These are phyloP conservation scores for Chaitophorus viminalis DNA, from an alignment of 2,888 invertebrate species.

Conservation along the genomic window DNA sequence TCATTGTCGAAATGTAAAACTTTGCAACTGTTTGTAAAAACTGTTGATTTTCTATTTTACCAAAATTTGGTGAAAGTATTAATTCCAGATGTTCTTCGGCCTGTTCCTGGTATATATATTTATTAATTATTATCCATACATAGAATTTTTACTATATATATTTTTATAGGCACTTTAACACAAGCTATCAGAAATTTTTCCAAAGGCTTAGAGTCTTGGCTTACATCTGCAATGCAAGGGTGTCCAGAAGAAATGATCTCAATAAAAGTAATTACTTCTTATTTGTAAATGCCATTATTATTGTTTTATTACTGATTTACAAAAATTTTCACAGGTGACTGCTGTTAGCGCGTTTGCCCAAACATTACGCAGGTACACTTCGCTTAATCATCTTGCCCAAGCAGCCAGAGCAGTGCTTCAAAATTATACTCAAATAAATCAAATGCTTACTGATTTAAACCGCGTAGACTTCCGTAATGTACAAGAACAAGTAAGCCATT, in stretches of 20 bases:
- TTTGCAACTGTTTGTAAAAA: conserved; percentile 81
- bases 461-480: conserved; percentile 98
- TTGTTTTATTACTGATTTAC: conserved; percentile 4
- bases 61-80: conserved; percentile 95
- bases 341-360: conserved; percentile 93
- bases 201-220: conserved; percentile 90
- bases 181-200: conserved; percentile 93
- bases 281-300: background rate
- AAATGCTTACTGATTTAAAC: conserved; percentile 96
- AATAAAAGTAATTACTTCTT: conserved; percentile 75
- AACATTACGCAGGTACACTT: conserved; percentile 94
- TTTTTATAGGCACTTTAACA: conserved; percentile 77
- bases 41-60: conserved; percentile 91
- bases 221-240: conserved; percentile 82
- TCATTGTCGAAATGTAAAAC: conserved; percentile 76
- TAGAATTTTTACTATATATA: conserved; percentile 5
- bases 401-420: conserved; percentile 95
- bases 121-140: conserved; percentile 32
- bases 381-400: conserved; percentile 95
- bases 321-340: conserved; percentile 69
- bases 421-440: conserved; percentile 92
- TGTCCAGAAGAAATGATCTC: conserved; percentile 84
- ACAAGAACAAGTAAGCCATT: conserved; percentile 75
- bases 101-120: conserved; percentile 81
- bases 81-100: conserved; percentile 94